A percentile compares a stretch with the other conserved stretches of the same genome.
Conservation (phyloP, 2,888 invertebrate species). For the Epinotia nisella region DNA sequence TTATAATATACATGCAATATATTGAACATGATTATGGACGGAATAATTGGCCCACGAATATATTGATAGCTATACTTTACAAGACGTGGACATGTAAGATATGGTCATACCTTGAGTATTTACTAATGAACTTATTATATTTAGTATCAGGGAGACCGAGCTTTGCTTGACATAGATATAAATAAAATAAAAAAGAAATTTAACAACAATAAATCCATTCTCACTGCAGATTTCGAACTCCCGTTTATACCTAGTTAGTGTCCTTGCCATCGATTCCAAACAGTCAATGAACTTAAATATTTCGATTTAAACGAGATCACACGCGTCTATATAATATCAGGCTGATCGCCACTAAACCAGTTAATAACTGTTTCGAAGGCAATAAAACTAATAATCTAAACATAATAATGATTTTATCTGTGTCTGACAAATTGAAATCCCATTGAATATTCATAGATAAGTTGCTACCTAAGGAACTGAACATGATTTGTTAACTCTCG, state of each 20-base stretch:
- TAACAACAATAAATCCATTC: not conserved
- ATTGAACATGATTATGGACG: too few species aligned
- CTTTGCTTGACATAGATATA: too few species aligned
- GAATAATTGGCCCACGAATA: too few species aligned
- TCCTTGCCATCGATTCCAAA: too few species aligned
- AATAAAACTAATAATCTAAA: slow-evolving; percentile 44
- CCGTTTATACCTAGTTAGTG: too few species aligned
- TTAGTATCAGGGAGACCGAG: too few species aligned
- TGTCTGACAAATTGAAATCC: slow-evolving; percentile 40
- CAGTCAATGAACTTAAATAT: slow-evolving; percentile 40
- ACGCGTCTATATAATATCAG: slow-evolving; percentile 22
- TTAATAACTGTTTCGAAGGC: slow-evolving; percentile 46
- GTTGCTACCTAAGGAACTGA: slow-evolving; percentile 20
- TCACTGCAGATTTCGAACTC: not conserved
- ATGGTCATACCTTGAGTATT: too few species aligned
- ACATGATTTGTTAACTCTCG: slow-evolving; percentile 28
- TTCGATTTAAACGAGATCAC: slow-evolving; percentile 42
- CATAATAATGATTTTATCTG: slow-evolving; percentile 40
- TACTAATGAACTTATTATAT: too few species aligned
- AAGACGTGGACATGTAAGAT: too few species aligned
- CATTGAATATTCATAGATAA: slow-evolving; percentile 38
- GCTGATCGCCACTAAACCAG: slow-evolving; percentile 38
- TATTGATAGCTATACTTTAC: too few species aligned
- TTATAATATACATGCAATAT: not conserved
- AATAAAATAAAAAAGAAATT: too few species aligned